These are phyloP conservation scores for Temnothorax nylanderi DNA, from an alignment of 1,140 invertebrate genomes.

Conservation along the genomic window DNA sequence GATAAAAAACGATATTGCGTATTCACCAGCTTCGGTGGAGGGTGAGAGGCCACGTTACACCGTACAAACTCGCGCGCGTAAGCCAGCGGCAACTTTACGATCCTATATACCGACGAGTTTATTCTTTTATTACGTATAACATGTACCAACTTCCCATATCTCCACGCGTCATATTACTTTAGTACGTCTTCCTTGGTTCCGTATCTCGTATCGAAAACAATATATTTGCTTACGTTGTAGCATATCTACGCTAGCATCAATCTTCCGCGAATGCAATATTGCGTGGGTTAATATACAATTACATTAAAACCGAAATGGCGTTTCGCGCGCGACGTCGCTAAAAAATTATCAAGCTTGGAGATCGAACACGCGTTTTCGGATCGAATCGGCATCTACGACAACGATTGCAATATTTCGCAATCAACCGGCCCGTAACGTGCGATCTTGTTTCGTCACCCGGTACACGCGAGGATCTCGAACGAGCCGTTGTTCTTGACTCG, in stretches of 20 bases:
- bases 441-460: conserved; percentile 66
- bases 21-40: conserved; percentile 60
- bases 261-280: not conserved
- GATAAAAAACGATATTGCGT: conserved; percentile 69
- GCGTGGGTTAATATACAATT: not conserved
- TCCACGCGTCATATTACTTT: conserved; percentile 64
- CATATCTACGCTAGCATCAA: not conserved
- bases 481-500: conserved; percentile 70
- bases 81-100: conserved; percentile 81
- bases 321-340: not conserved
- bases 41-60: conserved; percentile 53
- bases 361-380: not conserved
- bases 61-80: conserved; percentile 69
- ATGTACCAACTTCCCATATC: conserved; percentile 71
- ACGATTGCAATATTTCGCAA: not conserved
- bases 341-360: not conserved
- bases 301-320: not conserved
- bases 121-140: conserved; percentile 83
- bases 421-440: not conserved
- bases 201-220: conserved; percentile 34
- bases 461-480: conserved; percentile 37
- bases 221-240: not conserved
- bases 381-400: not conserved
- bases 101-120: conserved; percentile 80
- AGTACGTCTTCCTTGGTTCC: conserved; percentile 59